Evolutionary conservation across 92 coral and sea anemone species (phyloP).

Genomic region (Phenganax subtilis): DNA sequence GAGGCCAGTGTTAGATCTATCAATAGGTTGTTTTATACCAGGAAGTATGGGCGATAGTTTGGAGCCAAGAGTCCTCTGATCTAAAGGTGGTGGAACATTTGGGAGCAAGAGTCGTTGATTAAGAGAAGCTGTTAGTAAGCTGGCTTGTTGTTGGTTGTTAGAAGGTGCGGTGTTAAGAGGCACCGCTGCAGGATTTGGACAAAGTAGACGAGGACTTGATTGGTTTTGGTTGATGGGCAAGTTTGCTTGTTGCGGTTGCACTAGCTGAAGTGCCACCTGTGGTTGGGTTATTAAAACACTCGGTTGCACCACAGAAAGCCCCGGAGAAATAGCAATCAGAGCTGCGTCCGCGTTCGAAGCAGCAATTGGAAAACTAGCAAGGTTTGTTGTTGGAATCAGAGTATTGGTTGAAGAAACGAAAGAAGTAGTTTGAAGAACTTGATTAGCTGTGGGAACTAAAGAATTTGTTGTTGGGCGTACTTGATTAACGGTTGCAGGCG

Average conservation of each 20-base stretch:
- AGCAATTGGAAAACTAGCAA: background rate
- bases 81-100: constrained; percentile 2
- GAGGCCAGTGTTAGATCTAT: background rate
- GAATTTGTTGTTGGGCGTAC: background rate
- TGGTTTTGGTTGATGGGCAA: background rate
- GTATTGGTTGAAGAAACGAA: background rate
- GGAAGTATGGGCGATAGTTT: constrained; percentile 1
- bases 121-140: background rate
- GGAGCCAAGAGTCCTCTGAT: constrained; percentile 12
- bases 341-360: background rate
- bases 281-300: constrained; percentile 15
- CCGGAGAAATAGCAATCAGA: background rate
- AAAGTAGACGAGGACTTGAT: constrained; percentile 10
- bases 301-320: background rate
- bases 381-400: constrained; percentile 9
- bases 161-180: background rate
- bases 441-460: background rate
- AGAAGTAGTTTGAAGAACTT: background rate
- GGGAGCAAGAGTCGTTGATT: constrained; percentile 15
- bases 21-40: background rate
- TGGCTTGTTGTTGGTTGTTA: constrained; percentile 3
- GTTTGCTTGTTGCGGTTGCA: background rate
- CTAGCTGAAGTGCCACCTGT: constrained; percentile 14
- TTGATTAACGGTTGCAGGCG: background rate
- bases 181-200: background rate